Percentiles rank a stretch among this genome's conserved stretches.
phyloP scores from a whole-genome alignment of 2,797 vertebrate genomes.

The Balearica regulorum region DNA sequence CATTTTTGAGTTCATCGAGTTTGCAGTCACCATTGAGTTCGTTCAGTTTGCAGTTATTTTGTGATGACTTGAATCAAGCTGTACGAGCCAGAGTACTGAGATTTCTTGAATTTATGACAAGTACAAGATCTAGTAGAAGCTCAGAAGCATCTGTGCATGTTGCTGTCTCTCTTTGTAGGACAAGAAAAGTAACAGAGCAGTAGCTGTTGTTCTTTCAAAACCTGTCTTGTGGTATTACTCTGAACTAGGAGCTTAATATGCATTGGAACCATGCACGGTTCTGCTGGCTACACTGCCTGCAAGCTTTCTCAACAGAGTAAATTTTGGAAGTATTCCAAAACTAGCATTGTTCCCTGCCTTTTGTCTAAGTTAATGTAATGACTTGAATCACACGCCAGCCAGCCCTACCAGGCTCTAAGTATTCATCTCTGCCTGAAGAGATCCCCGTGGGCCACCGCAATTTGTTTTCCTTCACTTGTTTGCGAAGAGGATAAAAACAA shows the following conservation, averaged over 20 bases:
- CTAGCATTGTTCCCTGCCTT: not conserved
- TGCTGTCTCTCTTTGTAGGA: not conserved
- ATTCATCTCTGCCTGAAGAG: not conserved
- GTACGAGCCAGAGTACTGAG: not conserved
- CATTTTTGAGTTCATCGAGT: not conserved
- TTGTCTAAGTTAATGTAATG: not conserved
- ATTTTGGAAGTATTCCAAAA: conserved; percentile 41
- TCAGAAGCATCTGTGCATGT: not conserved
- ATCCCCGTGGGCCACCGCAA: not conserved
- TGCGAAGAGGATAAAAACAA: not conserved
- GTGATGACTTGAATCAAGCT: not conserved
- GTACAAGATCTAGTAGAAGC: not conserved
- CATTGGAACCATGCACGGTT: not conserved
- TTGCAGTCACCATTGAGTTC: not conserved
- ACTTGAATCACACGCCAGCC: not conserved
- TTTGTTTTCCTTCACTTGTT: not conserved
- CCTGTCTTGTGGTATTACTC: not conserved
- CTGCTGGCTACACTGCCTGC: not conserved
- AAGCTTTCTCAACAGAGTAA: conserved; percentile 9
- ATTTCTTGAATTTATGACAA: not conserved
- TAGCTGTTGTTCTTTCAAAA: conserved; percentile 24
- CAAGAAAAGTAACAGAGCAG: not conserved
- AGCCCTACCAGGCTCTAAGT: not conserved
- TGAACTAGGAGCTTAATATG: not conserved
- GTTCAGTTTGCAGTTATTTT: not conserved